phyloP scores from a whole-genome alignment of 2,888 invertebrate species.

The Yponomeuta plumbellus region DNA sequence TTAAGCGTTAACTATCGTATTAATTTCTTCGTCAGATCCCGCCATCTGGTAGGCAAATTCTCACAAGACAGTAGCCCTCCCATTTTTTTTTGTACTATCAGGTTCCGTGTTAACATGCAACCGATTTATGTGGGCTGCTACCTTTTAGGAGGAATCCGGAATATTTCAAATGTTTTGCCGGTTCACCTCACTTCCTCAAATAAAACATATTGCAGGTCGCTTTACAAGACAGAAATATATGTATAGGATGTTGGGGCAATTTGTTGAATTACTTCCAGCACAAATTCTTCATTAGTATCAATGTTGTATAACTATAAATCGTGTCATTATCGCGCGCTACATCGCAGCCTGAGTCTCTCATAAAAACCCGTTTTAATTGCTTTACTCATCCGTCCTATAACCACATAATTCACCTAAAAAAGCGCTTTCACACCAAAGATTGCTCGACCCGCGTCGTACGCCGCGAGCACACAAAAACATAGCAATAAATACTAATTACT shows the following conservation, averaged over 20 bases:
- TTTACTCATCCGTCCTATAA: constrained; percentile 57
- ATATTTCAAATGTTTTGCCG: constrained; percentile 23
- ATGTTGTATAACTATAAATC: constrained; percentile 55
- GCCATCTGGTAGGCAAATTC: constrained; percentile 63
- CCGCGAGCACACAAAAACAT: constrained; percentile 39
- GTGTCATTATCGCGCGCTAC: constrained; percentile 51
- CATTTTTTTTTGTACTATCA: constrained; percentile 39
- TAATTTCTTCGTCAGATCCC: constrained; percentile 53
- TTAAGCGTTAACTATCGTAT: constrained; percentile 68
- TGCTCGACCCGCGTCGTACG: constrained; percentile 37
- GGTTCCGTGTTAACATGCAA: constrained; percentile 48
- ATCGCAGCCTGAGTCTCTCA: constrained; percentile 50
- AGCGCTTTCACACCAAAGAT: constrained; percentile 58
- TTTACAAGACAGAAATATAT: not conserved
- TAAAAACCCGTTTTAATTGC: constrained; percentile 66
- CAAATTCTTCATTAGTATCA: constrained; percentile 34
- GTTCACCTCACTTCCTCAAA: not conserved
- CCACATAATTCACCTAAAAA: constrained; percentile 59
- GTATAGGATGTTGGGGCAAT: constrained; percentile 17
- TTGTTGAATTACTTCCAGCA: constrained; percentile 22
- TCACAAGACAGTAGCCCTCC: constrained; percentile 46
- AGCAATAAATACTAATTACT: constrained; percentile 75
- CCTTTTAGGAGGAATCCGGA: constrained; percentile 26
- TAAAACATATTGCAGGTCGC: not conserved
- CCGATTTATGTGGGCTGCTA: constrained; percentile 54